phyloP scores from a whole-genome alignment of 2,797 vertebrate genomes.

The Siniperca obscura region DNA sequence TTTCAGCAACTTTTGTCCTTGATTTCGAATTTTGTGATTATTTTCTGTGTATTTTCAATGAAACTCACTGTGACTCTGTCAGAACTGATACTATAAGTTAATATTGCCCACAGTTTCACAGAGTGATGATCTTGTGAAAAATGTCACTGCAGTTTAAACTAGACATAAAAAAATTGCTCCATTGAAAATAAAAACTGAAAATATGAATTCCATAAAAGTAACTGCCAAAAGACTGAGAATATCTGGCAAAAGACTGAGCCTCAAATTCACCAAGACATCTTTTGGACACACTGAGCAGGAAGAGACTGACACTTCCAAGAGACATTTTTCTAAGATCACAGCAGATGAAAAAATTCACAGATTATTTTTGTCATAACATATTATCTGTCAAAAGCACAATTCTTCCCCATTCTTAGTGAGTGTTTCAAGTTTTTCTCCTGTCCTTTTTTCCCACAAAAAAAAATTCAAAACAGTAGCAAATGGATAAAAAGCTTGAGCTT shows the following conservation, averaged over 20 bases:
- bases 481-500: background rate
- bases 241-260: conserved; percentile 23
- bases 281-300: conserved; percentile 33
- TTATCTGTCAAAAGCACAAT: conserved; percentile 34
- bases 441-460: conserved; percentile 11
- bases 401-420: background rate
- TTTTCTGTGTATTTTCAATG: conserved; percentile 22
- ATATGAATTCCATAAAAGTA: conserved; percentile 40
- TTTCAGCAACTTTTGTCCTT: background rate
- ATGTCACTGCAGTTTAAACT: conserved; percentile 39
- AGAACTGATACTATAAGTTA: conserved; percentile 4
- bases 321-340: conserved; percentile 39
- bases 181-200: conserved; percentile 52
- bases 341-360: conserved; percentile 3
- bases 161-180: conserved; percentile 32
- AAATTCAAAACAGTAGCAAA: conserved; percentile 9
- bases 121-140: conserved; percentile 43
- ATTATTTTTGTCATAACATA: conserved; percentile 24
- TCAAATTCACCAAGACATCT: conserved; percentile 32
- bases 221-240: conserved; percentile 17
- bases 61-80: conserved; percentile 32
- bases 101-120: conserved; percentile 2
- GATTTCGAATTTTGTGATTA: background rate
- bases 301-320: conserved; percentile 32
- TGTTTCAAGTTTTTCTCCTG: background rate